Percentiles rank a stretch among this genome's conserved stretches.
phyloP scores from a whole-genome alignment of 2,797 vertebrate genomes.

The Nyctibius grandis region DNA sequence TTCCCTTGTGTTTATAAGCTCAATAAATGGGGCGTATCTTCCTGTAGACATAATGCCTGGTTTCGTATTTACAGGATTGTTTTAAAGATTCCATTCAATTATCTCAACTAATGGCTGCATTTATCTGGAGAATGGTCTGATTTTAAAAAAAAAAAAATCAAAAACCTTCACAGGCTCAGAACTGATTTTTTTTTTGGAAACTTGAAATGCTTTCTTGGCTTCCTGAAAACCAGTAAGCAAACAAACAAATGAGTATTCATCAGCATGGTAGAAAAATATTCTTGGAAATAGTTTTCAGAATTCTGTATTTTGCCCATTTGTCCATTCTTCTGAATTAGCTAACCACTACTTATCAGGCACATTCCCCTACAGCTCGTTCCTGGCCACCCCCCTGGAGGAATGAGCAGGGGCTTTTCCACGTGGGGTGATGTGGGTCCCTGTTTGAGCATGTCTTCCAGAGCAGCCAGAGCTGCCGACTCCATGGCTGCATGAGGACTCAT shows the following conservation, averaged over 20 bases:
- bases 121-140: background rate
- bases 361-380: background rate
- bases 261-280: background rate
- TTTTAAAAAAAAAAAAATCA: background rate
- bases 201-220: background rate
- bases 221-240: background rate
- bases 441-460: background rate
- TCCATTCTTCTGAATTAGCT: background rate
- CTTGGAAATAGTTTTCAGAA: background rate
- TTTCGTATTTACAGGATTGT: background rate
- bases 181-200: background rate
- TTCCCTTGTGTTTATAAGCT: background rate
- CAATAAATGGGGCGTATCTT: background rate
- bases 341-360: background rate
- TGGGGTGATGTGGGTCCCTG: accelerated
- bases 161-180: background rate
- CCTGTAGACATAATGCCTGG: background rate
- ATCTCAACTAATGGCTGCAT: background rate
- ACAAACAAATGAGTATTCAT: background rate
- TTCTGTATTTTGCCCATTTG: background rate
- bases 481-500: accelerated
- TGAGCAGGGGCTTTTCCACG: background rate
- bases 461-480: background rate
- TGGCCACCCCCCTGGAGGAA: accelerated
- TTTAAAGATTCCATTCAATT: background rate